Evolutionary conservation across 2,113 vertebrate genomes (phyloP), one percentile per base, ranked within the genome.

Genomic region (Chinchilla lanigera): DNA sequence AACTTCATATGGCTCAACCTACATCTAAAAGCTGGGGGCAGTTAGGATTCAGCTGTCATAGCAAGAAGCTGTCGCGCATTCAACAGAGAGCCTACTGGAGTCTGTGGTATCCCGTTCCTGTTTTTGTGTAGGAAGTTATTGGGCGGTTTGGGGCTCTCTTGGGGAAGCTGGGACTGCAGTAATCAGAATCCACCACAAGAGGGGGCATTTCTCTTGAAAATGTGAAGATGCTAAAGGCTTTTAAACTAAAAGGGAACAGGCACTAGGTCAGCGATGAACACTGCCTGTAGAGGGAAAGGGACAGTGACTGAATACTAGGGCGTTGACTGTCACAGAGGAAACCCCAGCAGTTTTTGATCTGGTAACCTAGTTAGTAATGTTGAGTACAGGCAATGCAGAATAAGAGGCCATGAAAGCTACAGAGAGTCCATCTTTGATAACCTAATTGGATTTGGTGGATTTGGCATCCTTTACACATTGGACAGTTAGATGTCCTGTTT

Each of bases 191-290:
- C 3, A 93, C 97, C 98, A 98, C 97, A 85, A 97, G 98, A 94
- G 95, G 95, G 89, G 56, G 75, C 83, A 87, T 93, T 97, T 98
- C 86, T 78, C 86, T 96, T 94, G 90, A 41, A 97, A 98, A 97
- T 95, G 67, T 78, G 84, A 96, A 89, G 95, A 17, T 52, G 95
- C 24, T 78, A 38, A 52, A 26, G 44, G 50, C 73, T 97, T 96
- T 75, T 47, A 63, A 47, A 95, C 11, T 28, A 80, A 58, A 41
- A 54, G 44, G 11, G 50, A 75, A 28, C 88, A 58, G n/a, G 56
- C 80, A 14, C 44, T 44, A 47, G 38, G 63, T 86, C 77, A 75
- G 77, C 38, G 50, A 35, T 54, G n/a, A 96, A 90, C 78, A 80
- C 9, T 41, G 3, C 10, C 3, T 2, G 17, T 67, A 26, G 81